These are phyloP conservation scores for Dasyornis broadbenti DNA, from an alignment of 2,113 vertebrate species.

Conservation along the genomic window DNA sequence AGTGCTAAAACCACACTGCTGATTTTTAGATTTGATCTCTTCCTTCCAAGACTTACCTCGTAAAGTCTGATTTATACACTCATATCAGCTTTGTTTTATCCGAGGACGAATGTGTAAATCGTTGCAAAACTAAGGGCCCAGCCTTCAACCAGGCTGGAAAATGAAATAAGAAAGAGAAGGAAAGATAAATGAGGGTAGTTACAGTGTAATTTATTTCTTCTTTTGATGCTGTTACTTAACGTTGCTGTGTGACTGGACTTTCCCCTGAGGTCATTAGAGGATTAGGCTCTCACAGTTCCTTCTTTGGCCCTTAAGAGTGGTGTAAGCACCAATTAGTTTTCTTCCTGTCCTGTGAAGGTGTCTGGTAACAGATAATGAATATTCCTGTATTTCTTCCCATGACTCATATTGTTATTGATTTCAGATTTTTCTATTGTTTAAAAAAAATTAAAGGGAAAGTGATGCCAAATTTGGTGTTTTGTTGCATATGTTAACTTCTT, in stretches of 20 bases:
- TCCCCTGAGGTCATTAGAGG: not conserved
- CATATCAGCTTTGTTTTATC: not conserved
- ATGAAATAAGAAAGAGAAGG: not conserved
- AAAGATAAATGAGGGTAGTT: not conserved
- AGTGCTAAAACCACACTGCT: not conserved
- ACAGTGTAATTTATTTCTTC: not conserved
- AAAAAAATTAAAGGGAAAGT: not conserved
- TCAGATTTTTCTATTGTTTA: not conserved
- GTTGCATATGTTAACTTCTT: not conserved
- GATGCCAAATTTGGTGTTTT: not conserved
- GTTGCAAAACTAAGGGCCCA: not conserved
- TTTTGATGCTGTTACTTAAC: not conserved
- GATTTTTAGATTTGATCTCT: not conserved
- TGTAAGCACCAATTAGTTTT: not conserved
- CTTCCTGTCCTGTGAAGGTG: not conserved
- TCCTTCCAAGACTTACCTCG: not conserved
- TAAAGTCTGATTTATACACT: not conserved
- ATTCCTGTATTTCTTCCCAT: not conserved
- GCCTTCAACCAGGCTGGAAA: not conserved
- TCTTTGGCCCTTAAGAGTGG: not conserved
- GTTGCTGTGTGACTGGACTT: not conserved
- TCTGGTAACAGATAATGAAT: not conserved
- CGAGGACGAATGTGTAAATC: not conserved
- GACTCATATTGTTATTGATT: fast-evolving
- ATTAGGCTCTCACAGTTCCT: not conserved